Evolutionary conservation across 2,113 vertebrate genomes (phyloP), one percentile per base, ranked within the genome.

Genomic region (Phaethon lepturus): DNA sequence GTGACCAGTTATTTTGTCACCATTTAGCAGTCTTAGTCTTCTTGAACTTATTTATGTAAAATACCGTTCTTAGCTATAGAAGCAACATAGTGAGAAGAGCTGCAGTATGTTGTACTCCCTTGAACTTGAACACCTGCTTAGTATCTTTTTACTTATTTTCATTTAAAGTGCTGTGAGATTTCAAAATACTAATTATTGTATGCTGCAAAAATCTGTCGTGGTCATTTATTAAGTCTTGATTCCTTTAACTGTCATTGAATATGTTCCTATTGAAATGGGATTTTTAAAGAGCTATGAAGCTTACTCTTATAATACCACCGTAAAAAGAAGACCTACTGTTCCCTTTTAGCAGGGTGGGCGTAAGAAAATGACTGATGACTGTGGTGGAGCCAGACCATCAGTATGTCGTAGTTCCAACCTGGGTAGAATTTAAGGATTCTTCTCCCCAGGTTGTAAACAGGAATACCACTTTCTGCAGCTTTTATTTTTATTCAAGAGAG

Each of bases 401-500:
- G 5, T 33, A 62, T 44, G 26, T 68, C 82, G 47, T 9, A 17
- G 11, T 44, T 73, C 42, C 50, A 88, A n/a, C 24, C 23, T 69
- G 28, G 13, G n/a, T 53, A 60, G 77, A 80, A 91, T 66, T 94
- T 63, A 82, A 81, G 19, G 53, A 72, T 72, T 94, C 38, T 75
- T 90, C 52, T 93, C 11, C 31, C 18, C 26, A 23, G 13, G 42
- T 49, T 16, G 2, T 69, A 79, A 83, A 64, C 5, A 8, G 22
- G 24, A 76, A 56, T 72, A 49, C 23, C 86, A 8, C 33, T 94
- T 95, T 90, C 90, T 92, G 52, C 38, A 80, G 66, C 67, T 96
- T 93, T 86, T 52, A 79, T 93, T 97, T 92, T 96, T 91, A 84
- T 88, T 86, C 55, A 71, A 62, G 67, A 88, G 80, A 93, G 45